Evolutionary conservation across 2,113 vertebrate genomes (phyloP).

Genomic region (Heteronetta atricapilla): DNA sequence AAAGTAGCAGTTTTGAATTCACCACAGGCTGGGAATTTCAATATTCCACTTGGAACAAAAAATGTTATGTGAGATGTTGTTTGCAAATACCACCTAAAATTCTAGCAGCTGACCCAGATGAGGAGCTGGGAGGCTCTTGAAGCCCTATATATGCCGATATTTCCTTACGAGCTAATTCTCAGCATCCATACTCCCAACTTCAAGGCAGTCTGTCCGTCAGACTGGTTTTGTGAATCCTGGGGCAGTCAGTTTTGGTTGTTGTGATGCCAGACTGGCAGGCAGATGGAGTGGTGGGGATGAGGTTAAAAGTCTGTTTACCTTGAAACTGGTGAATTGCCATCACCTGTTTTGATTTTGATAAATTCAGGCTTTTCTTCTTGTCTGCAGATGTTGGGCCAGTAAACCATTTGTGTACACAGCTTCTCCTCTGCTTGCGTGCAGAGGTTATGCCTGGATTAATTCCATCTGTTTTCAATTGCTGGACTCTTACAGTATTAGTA

Average conservation of each 20-base stretch:
- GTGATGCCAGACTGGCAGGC: background rate
- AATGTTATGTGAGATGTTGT: background rate
- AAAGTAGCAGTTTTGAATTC: background rate
- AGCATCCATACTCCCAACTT: background rate
- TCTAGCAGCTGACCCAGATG: background rate
- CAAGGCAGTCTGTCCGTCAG: background rate
- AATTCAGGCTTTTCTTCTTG: background rate
- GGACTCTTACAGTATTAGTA: background rate
- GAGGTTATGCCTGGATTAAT: background rate
- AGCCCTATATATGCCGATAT: background rate
- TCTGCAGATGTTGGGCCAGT: background rate
- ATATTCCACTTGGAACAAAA: background rate
- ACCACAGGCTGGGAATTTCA: background rate
- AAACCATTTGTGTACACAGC: background rate
- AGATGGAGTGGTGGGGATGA: background rate
- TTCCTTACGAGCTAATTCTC: background rate
- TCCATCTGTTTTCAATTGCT: background rate
- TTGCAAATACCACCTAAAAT: background rate
- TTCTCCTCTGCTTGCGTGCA: background rate
- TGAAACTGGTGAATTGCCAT: background rate
- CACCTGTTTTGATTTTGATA: background rate
- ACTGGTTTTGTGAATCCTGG: background rate
- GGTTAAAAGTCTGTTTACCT: background rate
- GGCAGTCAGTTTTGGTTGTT: background rate
- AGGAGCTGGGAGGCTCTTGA: background rate